phyloP scores from a whole-genome alignment of 2,797 vertebrate species.

The Pseudochirops cupreus region DNA sequence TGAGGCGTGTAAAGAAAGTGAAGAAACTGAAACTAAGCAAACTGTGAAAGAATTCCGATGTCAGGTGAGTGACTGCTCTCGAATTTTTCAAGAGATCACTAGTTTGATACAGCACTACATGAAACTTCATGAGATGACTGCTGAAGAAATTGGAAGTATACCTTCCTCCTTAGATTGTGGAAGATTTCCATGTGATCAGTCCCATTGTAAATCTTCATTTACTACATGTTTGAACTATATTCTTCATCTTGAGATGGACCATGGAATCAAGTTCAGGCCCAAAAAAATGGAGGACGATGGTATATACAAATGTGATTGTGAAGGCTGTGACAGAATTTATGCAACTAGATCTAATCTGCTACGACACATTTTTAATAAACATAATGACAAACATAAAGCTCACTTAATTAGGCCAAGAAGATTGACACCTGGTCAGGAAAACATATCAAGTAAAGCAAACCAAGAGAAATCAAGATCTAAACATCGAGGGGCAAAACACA shows the following conservation, averaged over 20 bases:
- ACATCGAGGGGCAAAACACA: constrained; percentile 85
- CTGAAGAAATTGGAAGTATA: constrained; percentile 91
- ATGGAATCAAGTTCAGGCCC: constrained; percentile 86
- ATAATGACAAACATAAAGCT: constrained; percentile 93
- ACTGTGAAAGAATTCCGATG: constrained; percentile 92
- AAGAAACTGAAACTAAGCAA: constrained; percentile 84
- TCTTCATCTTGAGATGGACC: constrained; percentile 91
- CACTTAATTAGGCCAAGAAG: constrained; percentile 91
- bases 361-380: constrained; percentile 96
- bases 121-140: constrained; percentile 93
- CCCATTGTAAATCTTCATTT: constrained; percentile 91
- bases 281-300: constrained; percentile 88
- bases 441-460: constrained; percentile 88
- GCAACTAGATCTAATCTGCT: constrained; percentile 96
- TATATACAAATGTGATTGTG: constrained; percentile 93
- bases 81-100: constrained; percentile 94
- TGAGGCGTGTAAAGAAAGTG: constrained; percentile 84
- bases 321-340: constrained; percentile 96
- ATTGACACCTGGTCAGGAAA: constrained; percentile 88
- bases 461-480: constrained; percentile 87
- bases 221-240: constrained; percentile 92
- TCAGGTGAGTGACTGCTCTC: constrained; percentile 95
- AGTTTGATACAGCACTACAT: constrained; percentile 95
- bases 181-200: constrained; percentile 93
- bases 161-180: constrained; percentile 88